Conservation (phyloP, 1,140 invertebrate species). For the Streblospio benedicti region DNA sequence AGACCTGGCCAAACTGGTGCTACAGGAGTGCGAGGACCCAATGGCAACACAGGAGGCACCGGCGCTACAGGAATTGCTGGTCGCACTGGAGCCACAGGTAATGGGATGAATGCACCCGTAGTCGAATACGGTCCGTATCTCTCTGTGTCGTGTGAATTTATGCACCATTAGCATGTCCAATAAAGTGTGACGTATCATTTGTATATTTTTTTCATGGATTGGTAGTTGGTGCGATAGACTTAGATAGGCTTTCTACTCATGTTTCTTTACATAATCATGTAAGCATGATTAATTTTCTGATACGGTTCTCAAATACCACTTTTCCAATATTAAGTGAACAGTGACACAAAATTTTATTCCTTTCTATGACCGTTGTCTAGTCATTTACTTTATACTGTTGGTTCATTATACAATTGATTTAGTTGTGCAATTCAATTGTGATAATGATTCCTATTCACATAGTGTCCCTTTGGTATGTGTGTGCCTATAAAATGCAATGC, state of each 20-base stretch:
- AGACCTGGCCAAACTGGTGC: constrained; percentile 2
- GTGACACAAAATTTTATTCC: no score
- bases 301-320: no score
- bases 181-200: background rate
- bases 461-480: no score
- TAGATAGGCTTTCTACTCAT: background rate
- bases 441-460: no score
- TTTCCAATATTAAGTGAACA: no score
- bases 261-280: background rate
- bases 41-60: background rate
- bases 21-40: background rate
- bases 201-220: no score
- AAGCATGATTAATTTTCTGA: background rate
- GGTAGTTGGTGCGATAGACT: background rate
- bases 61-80: background rate
- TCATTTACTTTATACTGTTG: no score
- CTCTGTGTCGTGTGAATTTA: background rate
- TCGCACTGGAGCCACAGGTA: constrained; percentile 6
- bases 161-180: background rate
- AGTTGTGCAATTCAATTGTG: no score
- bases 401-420: no score
- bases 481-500: no score
- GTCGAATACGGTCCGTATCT: background rate
- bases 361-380: no score
- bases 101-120: background rate